Conservation (phyloP, 1,140 invertebrate species). For the Aphaenogaster rudis region DNA sequence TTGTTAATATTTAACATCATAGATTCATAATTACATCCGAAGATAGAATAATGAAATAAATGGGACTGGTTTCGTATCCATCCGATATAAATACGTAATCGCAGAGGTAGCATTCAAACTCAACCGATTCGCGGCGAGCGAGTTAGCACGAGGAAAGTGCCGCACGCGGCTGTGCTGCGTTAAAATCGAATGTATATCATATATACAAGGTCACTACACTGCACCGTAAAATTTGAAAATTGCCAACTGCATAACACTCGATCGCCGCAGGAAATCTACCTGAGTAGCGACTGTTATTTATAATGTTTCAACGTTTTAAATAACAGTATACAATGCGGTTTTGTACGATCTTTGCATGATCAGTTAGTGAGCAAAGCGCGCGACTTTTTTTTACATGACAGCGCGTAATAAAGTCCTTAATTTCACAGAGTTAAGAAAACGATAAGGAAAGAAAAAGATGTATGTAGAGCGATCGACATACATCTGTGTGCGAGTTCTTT, state of each 20-base stretch:
- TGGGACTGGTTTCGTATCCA: slow-evolving; percentile 68
- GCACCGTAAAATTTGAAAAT: slow-evolving; percentile 74
- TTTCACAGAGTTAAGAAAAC: slow-evolving; percentile 14
- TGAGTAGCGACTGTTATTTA: slow-evolving; percentile 37
- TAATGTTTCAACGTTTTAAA: slow-evolving; percentile 13
- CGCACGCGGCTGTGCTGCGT: slow-evolving; percentile 8
- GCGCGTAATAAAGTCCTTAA: slow-evolving; percentile 10
- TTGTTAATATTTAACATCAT: slow-evolving; percentile 32
- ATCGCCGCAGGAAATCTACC: slow-evolving; percentile 49
- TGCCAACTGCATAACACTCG: slow-evolving; percentile 72
- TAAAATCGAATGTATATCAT: slow-evolving; percentile 62
- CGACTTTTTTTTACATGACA: not conserved
- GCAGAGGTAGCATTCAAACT: slow-evolving; percentile 53
- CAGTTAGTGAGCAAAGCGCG: slow-evolving; percentile 22
- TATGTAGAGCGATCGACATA: not conserved
- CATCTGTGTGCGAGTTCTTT: slow-evolving; percentile 9
- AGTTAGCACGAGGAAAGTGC: slow-evolving; percentile 43
- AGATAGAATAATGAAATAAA: slow-evolving; percentile 23
- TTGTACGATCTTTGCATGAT: slow-evolving; percentile 37
- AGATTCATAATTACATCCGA: slow-evolving; percentile 8
- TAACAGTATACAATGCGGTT: slow-evolving; percentile 35
- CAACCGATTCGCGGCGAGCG: not conserved
- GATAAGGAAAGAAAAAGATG: slow-evolving; percentile 23
- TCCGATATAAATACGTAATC: slow-evolving; percentile 65
- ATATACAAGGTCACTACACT: slow-evolving; percentile 64